Evolutionary conservation across 2,888 invertebrate genomes (phyloP).

Genomic region (Alitta virens): DNA sequence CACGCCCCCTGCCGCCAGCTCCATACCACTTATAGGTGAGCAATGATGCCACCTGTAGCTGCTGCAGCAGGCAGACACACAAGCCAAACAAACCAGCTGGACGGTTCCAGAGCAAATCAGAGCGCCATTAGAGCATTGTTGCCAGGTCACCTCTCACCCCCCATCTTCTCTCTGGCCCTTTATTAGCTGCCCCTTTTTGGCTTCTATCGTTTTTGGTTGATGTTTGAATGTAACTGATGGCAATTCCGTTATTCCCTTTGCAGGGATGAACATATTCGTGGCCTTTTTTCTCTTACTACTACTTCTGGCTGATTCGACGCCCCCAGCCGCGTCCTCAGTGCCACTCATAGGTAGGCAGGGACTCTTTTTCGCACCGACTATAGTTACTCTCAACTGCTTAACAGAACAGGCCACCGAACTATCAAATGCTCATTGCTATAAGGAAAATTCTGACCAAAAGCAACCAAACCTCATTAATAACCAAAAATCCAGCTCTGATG

Average conservation of each 20-base stretch:
- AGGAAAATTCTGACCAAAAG: neutral
- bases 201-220: no score
- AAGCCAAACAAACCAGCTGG: no score
- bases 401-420: neutral
- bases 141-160: no score
- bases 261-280: constrained; percentile 42
- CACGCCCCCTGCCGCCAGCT: constrained; percentile 38
- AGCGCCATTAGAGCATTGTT: no score
- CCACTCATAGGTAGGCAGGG: constrained; percentile 37
- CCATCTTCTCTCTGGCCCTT: no score
- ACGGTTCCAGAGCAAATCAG: no score
- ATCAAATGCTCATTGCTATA: neutral
- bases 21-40: constrained; percentile 39
- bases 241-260: neutral
- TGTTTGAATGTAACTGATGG: no score
- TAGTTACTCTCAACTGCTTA: neutral
- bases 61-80: no score
- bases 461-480: no score
- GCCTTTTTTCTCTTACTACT: constrained; percentile 38
- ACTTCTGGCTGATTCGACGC: constrained; percentile 37
- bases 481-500: no score
- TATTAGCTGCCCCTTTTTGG: no score
- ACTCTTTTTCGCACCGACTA: neutral
- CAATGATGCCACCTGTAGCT: no score
- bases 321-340: constrained; percentile 36